Conservation (phyloP, 1,140 invertebrate species). For the Rhagoletis zephyria region DNA sequence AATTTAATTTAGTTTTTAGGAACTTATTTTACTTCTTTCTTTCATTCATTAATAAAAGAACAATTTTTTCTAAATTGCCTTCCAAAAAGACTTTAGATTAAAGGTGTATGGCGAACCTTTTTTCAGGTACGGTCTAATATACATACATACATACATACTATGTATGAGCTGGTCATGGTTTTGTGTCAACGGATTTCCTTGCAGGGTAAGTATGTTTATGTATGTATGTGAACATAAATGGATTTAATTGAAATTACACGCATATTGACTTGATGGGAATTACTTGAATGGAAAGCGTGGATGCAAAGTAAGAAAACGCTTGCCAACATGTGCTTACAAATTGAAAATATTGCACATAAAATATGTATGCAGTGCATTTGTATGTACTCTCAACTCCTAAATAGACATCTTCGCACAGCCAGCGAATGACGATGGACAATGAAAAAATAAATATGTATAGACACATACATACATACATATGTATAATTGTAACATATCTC, state of each 20-base stretch:
- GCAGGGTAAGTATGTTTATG: neutral
- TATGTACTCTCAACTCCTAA: neutral
- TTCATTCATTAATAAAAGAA: too few relatives aligned
- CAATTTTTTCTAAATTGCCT: too few relatives aligned
- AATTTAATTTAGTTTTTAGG: too few relatives aligned
- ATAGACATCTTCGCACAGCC: neutral
- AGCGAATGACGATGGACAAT: neutral
- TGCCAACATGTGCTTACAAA: neutral
- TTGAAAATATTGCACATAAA: neutral
- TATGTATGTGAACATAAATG: neutral
- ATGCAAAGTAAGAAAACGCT: neutral
- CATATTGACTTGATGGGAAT: neutral
- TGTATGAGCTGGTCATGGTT: too few relatives aligned
- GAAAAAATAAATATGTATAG: neutral
- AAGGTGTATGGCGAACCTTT: too few relatives aligned
- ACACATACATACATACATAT: too few relatives aligned
- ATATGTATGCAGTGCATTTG: neutral
- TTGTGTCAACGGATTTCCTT: too few relatives aligned
- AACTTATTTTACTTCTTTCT: too few relatives aligned
- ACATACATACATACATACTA: neutral
- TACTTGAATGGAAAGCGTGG: neutral
- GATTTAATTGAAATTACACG: neutral
- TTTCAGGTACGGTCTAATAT: too few relatives aligned
- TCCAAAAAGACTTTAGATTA: too few relatives aligned
- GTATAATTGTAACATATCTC: too few relatives aligned